A percentile compares a stretch with the other conserved stretches of the same genome.
These are phyloP conservation scores for Lagodon rhomboides DNA, from an alignment of 2,797 vertebrate genomes.

Conservation along the genomic window DNA sequence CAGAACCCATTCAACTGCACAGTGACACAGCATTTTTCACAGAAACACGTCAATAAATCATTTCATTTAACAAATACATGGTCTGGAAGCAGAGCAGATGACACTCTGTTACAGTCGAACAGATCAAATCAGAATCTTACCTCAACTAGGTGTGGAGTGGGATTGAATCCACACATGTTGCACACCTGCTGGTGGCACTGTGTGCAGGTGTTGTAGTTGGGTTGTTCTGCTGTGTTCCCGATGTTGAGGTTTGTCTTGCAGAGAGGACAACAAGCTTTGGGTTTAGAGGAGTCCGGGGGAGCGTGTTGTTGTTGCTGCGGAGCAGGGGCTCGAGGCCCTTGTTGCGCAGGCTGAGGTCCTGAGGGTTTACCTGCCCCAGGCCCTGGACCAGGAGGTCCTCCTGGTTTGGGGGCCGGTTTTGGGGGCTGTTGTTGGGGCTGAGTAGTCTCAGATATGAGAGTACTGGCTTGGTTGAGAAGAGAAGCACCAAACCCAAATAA, in stretches of 20 bases:
- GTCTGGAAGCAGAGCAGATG: constrained; percentile 6
- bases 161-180: constrained; percentile 99
- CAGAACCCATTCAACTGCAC: constrained; percentile 38
- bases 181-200: constrained; percentile 96
- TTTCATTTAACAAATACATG: constrained; percentile 30
- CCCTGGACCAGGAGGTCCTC: constrained; percentile 83
- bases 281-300: constrained; percentile 84
- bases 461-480: constrained; percentile 97
- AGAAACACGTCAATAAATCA: constrained; percentile 59
- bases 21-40: constrained; percentile 57
- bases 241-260: constrained; percentile 96
- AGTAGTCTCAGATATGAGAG: constrained; percentile 92
- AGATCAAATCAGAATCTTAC: constrained; percentile 85
- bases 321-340: constrained; percentile 68
- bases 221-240: constrained; percentile 86
- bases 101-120: constrained; percentile 8
- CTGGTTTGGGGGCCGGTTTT: constrained; percentile 90
- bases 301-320: constrained; percentile 69
- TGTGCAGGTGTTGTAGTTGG: constrained; percentile 97
- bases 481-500: constrained; percentile 97
- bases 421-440: constrained; percentile 89
- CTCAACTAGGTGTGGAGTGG: constrained; percentile 96
- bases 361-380: constrained; percentile 83
- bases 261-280: constrained; percentile 93
- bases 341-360: constrained; percentile 74